Percentiles rank a stretch among this genome's conserved stretches.
phyloP scores from a whole-genome alignment of 2,888 invertebrate species.

The Spilosoma lubricipeda region DNA sequence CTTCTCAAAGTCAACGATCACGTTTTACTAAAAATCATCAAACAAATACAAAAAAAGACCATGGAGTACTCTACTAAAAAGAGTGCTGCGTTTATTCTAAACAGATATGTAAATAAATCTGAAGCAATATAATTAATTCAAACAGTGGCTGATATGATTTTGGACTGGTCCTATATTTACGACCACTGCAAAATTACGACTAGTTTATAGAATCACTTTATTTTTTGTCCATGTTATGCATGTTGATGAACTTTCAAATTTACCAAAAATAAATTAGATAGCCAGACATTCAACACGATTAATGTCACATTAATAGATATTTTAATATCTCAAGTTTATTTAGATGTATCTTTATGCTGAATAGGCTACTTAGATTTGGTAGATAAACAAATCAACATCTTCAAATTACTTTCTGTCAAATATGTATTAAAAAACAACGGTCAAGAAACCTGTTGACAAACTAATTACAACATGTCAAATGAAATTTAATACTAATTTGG shows the following conservation, averaged over 20 bases:
- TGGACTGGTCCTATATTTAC: not conserved
- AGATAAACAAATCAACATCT: not conserved
- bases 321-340: constrained; percentile 7
- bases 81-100: not conserved
- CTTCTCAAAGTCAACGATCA: no score
- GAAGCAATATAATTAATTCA: not conserved
- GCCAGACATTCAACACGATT: constrained; percentile 11
- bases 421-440: constrained; percentile 27
- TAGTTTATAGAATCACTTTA: not conserved
- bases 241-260: not conserved
- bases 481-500: constrained; percentile 36
- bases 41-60: no score
- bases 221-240: not conserved
- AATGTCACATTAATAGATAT: constrained; percentile 12
- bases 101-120: not conserved
- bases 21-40: no score
- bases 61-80: no score
- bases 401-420: constrained; percentile 27
- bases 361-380: not conserved
- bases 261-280: constrained; percentile 14
- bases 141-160: not conserved
- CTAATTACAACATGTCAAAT: constrained; percentile 42
- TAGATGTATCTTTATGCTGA: constrained; percentile 1
- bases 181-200: not conserved
- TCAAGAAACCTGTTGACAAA: constrained; percentile 34